Evolutionary conservation across 2,113 vertebrate genomes (phyloP).

Genomic region (Antennarius striatus): DNA sequence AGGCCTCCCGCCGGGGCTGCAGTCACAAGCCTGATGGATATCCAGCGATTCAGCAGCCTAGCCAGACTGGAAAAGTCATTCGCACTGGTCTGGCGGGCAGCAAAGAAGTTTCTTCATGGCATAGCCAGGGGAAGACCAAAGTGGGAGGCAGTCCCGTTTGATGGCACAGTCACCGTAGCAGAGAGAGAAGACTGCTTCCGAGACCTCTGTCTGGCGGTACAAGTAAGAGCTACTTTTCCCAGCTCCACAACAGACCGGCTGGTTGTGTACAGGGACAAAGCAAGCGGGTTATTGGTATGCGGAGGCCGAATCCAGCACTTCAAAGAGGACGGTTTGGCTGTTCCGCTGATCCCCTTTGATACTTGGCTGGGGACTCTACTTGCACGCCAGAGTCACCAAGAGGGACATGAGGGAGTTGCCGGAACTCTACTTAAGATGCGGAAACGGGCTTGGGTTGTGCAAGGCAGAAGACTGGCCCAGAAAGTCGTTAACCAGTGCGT

Average conservation of each 20-base stretch:
- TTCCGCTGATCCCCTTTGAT: neutral
- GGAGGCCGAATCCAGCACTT: neutral
- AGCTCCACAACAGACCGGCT: neutral
- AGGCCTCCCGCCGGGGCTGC: neutral
- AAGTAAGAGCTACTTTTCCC: neutral
- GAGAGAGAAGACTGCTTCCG: neutral
- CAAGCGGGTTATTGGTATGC: neutral
- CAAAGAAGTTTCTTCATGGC: neutral
- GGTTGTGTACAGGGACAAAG: neutral
- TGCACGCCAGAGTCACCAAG: neutral
- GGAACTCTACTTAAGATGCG: slow-evolving; percentile 1
- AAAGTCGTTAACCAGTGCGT: neutral
- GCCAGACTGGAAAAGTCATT: neutral
- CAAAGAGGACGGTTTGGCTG: neutral
- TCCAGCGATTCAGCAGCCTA: neutral
- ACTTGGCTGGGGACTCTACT: neutral
- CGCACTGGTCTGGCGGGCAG: slow-evolving; percentile 8
- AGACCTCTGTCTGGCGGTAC: neutral
- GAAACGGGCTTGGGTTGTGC: slow-evolving; percentile 1
- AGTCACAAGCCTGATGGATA: too few species aligned
- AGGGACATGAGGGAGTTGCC: slow-evolving; percentile 2
- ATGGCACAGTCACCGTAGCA: neutral
- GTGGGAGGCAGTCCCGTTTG: neutral
- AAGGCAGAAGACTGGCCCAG: neutral
- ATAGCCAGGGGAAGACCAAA: neutral